Conservation (phyloP, 2,113 vertebrate genomes). For the Misgurnus anguillicaudatus region DNA sequence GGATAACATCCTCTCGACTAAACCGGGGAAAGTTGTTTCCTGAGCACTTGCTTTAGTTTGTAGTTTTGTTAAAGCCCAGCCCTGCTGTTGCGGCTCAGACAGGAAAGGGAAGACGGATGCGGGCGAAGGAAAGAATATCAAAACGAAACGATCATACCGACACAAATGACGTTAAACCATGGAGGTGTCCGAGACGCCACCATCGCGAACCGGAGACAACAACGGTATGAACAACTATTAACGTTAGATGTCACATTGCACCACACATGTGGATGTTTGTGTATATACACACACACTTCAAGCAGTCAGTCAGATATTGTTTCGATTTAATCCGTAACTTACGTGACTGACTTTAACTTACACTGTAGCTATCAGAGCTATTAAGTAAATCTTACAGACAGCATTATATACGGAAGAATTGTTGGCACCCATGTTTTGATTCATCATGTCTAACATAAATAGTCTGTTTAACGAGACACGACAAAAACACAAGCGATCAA, state of each 20-base stretch:
- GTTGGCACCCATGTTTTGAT: neutral
- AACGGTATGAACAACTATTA: slow-evolving; percentile 49
- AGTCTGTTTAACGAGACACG: too few species aligned
- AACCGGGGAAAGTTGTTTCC: slow-evolving; percentile 80
- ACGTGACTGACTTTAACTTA: neutral
- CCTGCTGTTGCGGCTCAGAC: neutral
- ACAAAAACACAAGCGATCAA: neutral
- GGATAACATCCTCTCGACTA: slow-evolving; percentile 72
- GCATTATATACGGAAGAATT: too few species aligned
- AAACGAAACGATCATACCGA: slow-evolving; percentile 26
- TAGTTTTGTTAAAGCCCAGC: neutral
- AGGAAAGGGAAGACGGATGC: slow-evolving; percentile 6
- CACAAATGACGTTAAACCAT: slow-evolving; percentile 34
- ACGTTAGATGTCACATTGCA: neutral
- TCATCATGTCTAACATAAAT: neutral
- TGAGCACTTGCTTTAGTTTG: slow-evolving; percentile 51
- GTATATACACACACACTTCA: neutral
- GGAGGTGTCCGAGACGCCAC: slow-evolving; percentile 60
- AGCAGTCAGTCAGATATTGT: neutral
- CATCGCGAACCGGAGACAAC: slow-evolving; percentile 54
- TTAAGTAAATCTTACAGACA: neutral
- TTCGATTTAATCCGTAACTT: neutral
- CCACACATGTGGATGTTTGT: neutral
- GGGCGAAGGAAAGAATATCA: neutral
- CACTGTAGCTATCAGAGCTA: neutral